Evolutionary conservation across 2,888 invertebrate genomes (phyloP).

Genomic region (Zonitis immaculata): DNA sequence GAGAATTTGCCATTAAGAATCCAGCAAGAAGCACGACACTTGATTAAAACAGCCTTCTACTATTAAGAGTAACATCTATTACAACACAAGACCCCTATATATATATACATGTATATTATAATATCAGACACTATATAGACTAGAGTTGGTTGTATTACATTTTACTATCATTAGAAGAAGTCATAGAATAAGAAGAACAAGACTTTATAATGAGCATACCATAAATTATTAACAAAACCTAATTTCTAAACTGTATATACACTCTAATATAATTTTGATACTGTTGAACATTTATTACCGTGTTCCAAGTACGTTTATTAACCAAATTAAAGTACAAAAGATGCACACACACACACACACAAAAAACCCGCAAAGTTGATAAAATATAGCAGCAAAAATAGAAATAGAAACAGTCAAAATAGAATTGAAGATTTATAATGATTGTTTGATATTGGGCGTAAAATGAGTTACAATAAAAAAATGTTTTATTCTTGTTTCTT

Average conservation of each 20-base stretch:
- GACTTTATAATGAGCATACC: background rate
- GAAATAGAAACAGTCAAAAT: background rate
- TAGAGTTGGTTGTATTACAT: slow-evolving; percentile 28
- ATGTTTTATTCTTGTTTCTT: background rate
- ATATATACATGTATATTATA: slow-evolving; percentile 38
- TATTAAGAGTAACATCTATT: slow-evolving; percentile 40
- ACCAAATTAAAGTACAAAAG: background rate
- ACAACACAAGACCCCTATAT: slow-evolving; percentile 29
- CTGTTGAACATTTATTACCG: background rate
- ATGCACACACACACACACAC: too few species aligned
- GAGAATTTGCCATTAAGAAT: slow-evolving; percentile 43
- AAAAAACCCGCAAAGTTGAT: background rate
- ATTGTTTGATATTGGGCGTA: background rate
- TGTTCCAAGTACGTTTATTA: background rate
- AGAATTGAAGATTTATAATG: background rate
- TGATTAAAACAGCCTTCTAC: slow-evolving; percentile 40
- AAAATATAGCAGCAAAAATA: background rate
- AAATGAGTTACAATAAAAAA: background rate
- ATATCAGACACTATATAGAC: slow-evolving; percentile 37
- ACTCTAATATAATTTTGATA: background rate
- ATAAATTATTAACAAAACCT: slow-evolving; percentile 21
- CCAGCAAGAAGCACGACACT: slow-evolving; percentile 39
- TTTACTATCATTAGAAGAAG: slow-evolving; percentile 26
- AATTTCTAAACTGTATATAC: slow-evolving; percentile 7
- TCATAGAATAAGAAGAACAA: background rate